Evolutionary conservation across 2,888 invertebrate genomes (phyloP).

Genomic region (Eristalinus aeneus): DNA sequence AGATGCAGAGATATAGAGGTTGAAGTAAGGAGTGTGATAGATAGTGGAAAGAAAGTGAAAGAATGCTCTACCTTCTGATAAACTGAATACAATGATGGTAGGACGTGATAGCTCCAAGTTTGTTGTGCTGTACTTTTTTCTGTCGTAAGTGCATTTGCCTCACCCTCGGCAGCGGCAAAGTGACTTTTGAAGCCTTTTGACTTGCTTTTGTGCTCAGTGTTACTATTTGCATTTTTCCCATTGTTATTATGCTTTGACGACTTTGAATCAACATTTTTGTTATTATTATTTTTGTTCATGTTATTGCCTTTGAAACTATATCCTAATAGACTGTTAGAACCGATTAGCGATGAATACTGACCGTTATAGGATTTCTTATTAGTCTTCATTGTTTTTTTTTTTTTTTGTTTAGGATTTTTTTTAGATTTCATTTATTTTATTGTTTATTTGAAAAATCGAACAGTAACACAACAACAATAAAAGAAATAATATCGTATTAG

Average conservation of each 20-base stretch:
- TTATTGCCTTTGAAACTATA: constrained; percentile 79
- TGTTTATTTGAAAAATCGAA: constrained; percentile 61
- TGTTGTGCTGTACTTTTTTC: constrained; percentile 81
- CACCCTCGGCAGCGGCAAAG: constrained; percentile 54
- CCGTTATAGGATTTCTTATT: constrained; percentile 80
- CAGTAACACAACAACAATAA: constrained; percentile 75
- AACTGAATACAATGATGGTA: constrained; percentile 91
- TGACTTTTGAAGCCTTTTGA: constrained; percentile 63
- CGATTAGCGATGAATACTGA: constrained; percentile 79
- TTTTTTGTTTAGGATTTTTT: constrained; percentile 74
- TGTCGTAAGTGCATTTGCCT: constrained; percentile 72
- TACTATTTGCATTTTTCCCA: constrained; percentile 72
- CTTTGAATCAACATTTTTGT: constrained; percentile 55
- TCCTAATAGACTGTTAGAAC: constrained; percentile 80
- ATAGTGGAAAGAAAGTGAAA: constrained; percentile 48
- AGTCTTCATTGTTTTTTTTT: constrained; percentile 75
- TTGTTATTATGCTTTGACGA: constrained; percentile 52
- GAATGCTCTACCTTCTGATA: constrained; percentile 88
- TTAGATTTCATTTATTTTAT: constrained; percentile 70
- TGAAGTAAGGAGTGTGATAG: constrained; percentile 22
- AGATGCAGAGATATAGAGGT: constrained; percentile 17
- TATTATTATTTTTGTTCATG: constrained; percentile 70
- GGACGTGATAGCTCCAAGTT: constrained; percentile 92
- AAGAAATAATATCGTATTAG: constrained; percentile 71
- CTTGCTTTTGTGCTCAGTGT: constrained; percentile 68